Conservation (phyloP, 2,888 invertebrate genomes). For the Calameuta idolon region DNA sequence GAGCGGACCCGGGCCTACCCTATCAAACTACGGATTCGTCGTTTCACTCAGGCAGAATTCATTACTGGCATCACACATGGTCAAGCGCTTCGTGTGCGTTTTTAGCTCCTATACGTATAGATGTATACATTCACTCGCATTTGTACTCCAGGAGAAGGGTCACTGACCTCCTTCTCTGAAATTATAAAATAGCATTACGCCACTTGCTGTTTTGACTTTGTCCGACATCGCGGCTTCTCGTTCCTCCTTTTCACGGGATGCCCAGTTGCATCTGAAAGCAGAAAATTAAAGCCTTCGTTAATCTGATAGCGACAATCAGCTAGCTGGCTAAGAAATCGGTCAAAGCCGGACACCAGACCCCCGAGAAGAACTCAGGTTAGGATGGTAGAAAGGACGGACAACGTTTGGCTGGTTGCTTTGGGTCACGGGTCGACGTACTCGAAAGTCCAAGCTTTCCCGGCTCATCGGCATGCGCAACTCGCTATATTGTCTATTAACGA, state of each 20-base stretch:
- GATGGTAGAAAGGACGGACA: slow-evolving; percentile 13
- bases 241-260: not conserved
- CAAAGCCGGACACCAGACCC: not conserved
- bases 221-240: not conserved
- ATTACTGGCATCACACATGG: slow-evolving; percentile 29
- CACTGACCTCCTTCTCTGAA: slow-evolving; percentile 33
- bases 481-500: slow-evolving; percentile 51
- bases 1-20: slow-evolving; percentile 53
- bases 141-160: slow-evolving; percentile 28
- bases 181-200: slow-evolving; percentile 52
- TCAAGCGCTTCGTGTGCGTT: slow-evolving; percentile 13
- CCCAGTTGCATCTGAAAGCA: not conserved
- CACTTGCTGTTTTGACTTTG: slow-evolving; percentile 22
- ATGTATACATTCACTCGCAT: slow-evolving; percentile 24
- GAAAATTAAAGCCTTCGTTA: not conserved
- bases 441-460: slow-evolving; percentile 62
- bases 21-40: slow-evolving; percentile 46
- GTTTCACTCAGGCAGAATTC: slow-evolving; percentile 29
- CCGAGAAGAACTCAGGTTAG: not conserved
- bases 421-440: slow-evolving; percentile 57
- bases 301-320: not conserved
- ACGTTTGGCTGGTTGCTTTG: slow-evolving; percentile 21
- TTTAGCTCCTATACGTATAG: slow-evolving; percentile 4
- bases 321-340: not conserved
- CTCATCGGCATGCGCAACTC: slow-evolving; percentile 49